These are phyloP conservation scores for Cylloceria caligata DNA, from an alignment of 2,888 invertebrate genomes.

Conservation along the genomic window DNA sequence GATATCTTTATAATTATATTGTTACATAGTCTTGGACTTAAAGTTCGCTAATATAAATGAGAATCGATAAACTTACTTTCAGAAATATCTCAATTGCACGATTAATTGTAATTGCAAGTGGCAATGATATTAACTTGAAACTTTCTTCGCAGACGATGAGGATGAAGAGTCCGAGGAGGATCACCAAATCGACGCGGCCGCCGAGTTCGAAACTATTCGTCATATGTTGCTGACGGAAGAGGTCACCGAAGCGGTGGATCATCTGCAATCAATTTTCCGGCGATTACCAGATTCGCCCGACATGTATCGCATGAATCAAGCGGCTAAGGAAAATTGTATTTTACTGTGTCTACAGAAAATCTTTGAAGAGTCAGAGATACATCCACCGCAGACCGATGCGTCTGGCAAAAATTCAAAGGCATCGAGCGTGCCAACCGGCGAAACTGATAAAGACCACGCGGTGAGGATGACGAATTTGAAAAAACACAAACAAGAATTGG, in stretches of 20 bases:
- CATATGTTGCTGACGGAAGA: slow-evolving; percentile 78
- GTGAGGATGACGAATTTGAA: slow-evolving; percentile 78
- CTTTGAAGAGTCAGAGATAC: slow-evolving; percentile 79
- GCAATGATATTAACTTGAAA: background rate
- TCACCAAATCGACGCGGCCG: slow-evolving; percentile 65
- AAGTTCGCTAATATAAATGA: too few relatives aligned
- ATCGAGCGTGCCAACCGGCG: slow-evolving; percentile 68
- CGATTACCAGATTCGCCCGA: slow-evolving; percentile 68
- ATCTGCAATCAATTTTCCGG: slow-evolving; percentile 70
- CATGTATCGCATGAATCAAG: slow-evolving; percentile 68
- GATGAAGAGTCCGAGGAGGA: slow-evolving; percentile 66
- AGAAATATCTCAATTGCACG: background rate
- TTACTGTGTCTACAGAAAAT: slow-evolving; percentile 78
- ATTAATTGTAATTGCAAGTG: background rate
- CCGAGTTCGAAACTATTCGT: slow-evolving; percentile 79
- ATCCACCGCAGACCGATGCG: background rate
- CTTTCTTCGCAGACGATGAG: slow-evolving; percentile 40
- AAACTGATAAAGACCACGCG: slow-evolving; percentile 71
- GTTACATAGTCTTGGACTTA: background rate
- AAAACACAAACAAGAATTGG: slow-evolving; percentile 86
- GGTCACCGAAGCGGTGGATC: slow-evolving; percentile 75
- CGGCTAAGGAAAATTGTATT: slow-evolving; percentile 75
- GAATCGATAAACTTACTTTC: too few relatives aligned
- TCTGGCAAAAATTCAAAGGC: slow-evolving; percentile 57
- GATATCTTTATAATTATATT: too few relatives aligned